Evolutionary conservation across 2,797 vertebrate genomes (phyloP).

Genomic region (Aselliscus stoliczkanus): DNA sequence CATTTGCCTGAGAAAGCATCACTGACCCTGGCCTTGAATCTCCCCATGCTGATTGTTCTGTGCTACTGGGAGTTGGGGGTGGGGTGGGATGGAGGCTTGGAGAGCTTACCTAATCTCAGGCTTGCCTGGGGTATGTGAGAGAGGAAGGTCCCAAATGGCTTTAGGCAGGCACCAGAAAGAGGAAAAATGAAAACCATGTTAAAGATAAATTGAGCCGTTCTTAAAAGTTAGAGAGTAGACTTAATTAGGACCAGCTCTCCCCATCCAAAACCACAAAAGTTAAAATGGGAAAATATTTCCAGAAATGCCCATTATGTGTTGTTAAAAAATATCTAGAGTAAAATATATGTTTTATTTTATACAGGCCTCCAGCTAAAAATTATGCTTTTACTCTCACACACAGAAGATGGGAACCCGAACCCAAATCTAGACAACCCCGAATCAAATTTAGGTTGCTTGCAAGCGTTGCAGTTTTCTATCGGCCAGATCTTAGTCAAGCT

Average conservation of each 20-base stretch:
- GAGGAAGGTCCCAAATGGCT: constrained; percentile 79
- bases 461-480: constrained; percentile 76
- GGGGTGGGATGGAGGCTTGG: neutral
- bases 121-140: constrained; percentile 81
- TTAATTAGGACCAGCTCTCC: constrained; percentile 85
- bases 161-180: constrained; percentile 79
- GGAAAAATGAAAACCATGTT: constrained; percentile 86
- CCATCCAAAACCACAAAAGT: constrained; percentile 84
- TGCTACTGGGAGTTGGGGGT: neutral
- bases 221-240: constrained; percentile 84
- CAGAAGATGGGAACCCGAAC: constrained; percentile 75
- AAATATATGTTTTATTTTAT: constrained; percentile 83
- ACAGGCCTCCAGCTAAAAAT: constrained; percentile 80
- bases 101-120: constrained; percentile 73
- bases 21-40: neutral
- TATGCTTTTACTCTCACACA: constrained; percentile 74
- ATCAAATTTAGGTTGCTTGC: constrained; percentile 79
- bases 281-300: constrained; percentile 87
- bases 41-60: neutral
- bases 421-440: constrained; percentile 72
- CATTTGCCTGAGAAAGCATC: neutral
- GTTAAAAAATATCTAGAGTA: constrained; percentile 79
- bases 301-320: constrained; percentile 85
- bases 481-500: constrained; percentile 47
- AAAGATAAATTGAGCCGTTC: constrained; percentile 84